Evolutionary conservation across 2,113 vertebrate species (phyloP).

Genomic region (Euleptes europaea): DNA sequence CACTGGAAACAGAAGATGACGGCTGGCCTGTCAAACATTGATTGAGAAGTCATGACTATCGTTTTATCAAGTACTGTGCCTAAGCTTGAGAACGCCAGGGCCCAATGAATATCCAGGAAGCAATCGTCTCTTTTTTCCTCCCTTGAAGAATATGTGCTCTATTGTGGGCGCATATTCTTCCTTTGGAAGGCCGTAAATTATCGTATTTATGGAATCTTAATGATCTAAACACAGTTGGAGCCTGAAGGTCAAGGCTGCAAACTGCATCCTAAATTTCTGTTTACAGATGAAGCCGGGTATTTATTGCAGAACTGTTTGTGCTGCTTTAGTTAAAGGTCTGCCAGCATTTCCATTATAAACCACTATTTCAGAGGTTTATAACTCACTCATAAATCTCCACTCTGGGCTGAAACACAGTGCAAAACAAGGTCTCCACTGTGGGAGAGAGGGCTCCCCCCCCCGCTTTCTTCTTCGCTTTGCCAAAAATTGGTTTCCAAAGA

Average conservation of each 20-base stretch:
- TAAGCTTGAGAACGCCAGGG: constrained; percentile 49
- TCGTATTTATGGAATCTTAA: constrained; percentile 74
- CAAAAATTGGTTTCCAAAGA: constrained; percentile 34
- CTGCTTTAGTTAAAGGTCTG: constrained; percentile 69
- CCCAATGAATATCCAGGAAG: constrained; percentile 61
- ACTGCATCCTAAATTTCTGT: constrained; percentile 73
- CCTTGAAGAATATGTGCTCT: constrained; percentile 60
- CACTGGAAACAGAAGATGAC: constrained; percentile 45
- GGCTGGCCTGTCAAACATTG: background rate
- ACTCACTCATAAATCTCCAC: constrained; percentile 62
- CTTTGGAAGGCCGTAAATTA: constrained; percentile 74
- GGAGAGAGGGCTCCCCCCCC: constrained; percentile 12
- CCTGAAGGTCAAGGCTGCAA: constrained; percentile 83
- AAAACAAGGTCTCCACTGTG: constrained; percentile 58
- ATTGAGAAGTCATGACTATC: constrained; percentile 54
- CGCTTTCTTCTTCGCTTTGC: constrained; percentile 33
- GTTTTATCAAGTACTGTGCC: constrained; percentile 56
- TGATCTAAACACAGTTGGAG: constrained; percentile 72
- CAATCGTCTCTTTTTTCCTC: constrained; percentile 46
- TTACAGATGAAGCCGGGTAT: constrained; percentile 81
- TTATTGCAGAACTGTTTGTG: constrained; percentile 65
- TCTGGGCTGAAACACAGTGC: constrained; percentile 62
- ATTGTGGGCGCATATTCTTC: constrained; percentile 61
- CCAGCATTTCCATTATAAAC: constrained; percentile 73
- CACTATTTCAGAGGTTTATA: constrained; percentile 72